A percentile compares a stretch with the other conserved stretches of the same genome.
Conservation (phyloP, 2,888 invertebrate genomes). For the Apocheima hispidaria region DNA sequence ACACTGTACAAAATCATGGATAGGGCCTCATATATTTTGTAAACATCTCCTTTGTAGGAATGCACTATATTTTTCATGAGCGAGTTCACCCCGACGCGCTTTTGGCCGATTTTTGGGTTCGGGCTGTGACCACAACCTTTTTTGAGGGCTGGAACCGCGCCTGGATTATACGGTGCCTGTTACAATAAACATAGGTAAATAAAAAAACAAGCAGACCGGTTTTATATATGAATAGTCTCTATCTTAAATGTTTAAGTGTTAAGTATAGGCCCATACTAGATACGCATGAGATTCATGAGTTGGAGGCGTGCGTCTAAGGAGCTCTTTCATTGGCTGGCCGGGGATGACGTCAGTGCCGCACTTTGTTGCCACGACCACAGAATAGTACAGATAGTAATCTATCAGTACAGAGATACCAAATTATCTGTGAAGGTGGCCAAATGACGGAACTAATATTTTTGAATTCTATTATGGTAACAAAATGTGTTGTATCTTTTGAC, state of each 20-base stretch:
- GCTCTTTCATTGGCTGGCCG: slow-evolving; percentile 60
- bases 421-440: not conserved
- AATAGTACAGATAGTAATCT: not conserved
- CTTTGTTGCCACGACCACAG: slow-evolving; percentile 25
- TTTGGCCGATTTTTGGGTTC: no score
- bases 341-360: slow-evolving; percentile 42
- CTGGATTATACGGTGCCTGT: no score
- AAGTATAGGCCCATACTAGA: slow-evolving; percentile 31
- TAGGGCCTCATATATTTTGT: no score
- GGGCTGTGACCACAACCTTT: no score
- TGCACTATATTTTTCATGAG: no score
- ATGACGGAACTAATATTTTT: not conserved
- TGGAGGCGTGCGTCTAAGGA: slow-evolving; percentile 69
- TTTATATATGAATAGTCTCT: slow-evolving; percentile 6
- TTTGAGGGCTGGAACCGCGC: no score
- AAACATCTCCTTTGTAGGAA: no score
- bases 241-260: slow-evolving; percentile 7
- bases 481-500: no score
- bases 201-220: slow-evolving; percentile 16
- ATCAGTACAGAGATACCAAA: not conserved
- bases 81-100: no score
- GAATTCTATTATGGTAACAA: no score
- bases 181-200: no score
- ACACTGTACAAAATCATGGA: no score
- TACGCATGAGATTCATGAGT: slow-evolving; percentile 72